These are phyloP conservation scores for Torymus aiolomorphi DNA, from an alignment of 2,888 invertebrate species.

Conservation along the genomic window DNA sequence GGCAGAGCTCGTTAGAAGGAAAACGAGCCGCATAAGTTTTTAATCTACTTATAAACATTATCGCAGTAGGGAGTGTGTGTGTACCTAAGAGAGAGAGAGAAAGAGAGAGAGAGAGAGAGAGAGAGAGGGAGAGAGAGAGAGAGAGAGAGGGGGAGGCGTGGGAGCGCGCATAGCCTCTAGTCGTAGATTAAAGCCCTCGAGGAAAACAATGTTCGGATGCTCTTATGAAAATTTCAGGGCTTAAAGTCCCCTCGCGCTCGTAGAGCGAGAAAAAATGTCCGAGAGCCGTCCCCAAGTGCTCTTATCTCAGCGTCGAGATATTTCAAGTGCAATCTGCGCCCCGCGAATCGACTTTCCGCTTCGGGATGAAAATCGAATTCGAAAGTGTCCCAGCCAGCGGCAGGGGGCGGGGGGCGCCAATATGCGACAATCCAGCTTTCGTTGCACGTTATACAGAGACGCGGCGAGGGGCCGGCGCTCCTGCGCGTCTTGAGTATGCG, in stretches of 20 bases:
- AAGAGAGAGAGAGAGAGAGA: neutral
- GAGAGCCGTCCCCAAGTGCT: conserved; percentile 29
- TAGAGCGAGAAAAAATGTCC: conserved; percentile 4
- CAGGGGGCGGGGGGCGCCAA: conserved; percentile 11
- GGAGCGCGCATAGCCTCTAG: neutral
- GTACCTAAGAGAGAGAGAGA: neutral
- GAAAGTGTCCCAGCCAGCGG: conserved; percentile 29
- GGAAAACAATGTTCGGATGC: neutral
- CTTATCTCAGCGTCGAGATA: conserved; percentile 43
- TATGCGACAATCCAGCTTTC: conserved; percentile 14
- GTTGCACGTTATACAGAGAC: neutral
- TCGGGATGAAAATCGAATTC: conserved; percentile 55
- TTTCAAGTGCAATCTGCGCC: conserved; percentile 50
- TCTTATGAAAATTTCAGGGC: conserved; percentile 53
- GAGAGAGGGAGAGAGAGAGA: neutral
- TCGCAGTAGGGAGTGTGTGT: no score
- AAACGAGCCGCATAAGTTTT: no score
- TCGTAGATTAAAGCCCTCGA: no score
- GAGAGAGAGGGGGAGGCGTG: neutral
- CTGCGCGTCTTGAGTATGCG: conserved; percentile 59
- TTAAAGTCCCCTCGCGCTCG: neutral
- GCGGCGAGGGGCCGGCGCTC: neutral
- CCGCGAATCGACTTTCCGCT: conserved; percentile 37
- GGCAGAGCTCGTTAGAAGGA: no score
- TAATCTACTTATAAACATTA: no score